These are phyloP conservation scores for Thymelicus lineola DNA, from an alignment of 2,888 invertebrate genomes.

Conservation along the genomic window DNA sequence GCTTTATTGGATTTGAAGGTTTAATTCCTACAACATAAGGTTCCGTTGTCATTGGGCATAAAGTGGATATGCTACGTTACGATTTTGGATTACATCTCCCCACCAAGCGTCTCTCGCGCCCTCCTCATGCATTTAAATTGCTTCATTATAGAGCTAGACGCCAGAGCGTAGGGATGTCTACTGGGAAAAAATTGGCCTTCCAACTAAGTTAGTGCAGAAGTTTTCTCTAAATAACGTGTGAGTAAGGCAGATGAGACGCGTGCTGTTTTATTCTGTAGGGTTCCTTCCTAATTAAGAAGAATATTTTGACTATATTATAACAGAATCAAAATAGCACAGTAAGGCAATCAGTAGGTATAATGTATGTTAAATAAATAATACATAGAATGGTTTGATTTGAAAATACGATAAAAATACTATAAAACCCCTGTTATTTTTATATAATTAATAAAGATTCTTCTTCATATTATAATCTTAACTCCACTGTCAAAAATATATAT, in stretches of 20 bases:
- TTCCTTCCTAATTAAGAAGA: neutral
- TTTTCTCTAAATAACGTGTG: slow-evolving; percentile 48
- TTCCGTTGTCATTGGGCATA: slow-evolving; percentile 44
- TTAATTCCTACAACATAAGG: neutral
- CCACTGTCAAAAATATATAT: too few species aligned
- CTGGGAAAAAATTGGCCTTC: slow-evolving; percentile 59
- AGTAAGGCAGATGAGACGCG: slow-evolving; percentile 26
- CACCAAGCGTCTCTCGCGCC: slow-evolving; percentile 80
- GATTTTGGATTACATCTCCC: slow-evolving; percentile 61
- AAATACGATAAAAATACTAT: too few species aligned
- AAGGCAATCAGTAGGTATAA: too few species aligned
- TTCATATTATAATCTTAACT: too few species aligned
- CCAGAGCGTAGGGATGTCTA: slow-evolving; percentile 77
- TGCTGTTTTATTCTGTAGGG: neutral
- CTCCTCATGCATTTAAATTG: slow-evolving; percentile 87
- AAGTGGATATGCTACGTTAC: slow-evolving; percentile 53
- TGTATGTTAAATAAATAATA: too few species aligned
- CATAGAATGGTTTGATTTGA: too few species aligned
- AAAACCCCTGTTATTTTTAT: too few species aligned
- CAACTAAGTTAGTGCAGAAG: slow-evolving; percentile 46
- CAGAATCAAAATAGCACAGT: too few species aligned
- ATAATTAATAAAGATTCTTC: too few species aligned
- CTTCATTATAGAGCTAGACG: slow-evolving; percentile 85
- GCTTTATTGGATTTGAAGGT: slow-evolving; percentile 41
- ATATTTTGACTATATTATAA: too few species aligned